Evolutionary conservation across 2,797 vertebrate species (phyloP).

Genomic region (Channa striata): DNA sequence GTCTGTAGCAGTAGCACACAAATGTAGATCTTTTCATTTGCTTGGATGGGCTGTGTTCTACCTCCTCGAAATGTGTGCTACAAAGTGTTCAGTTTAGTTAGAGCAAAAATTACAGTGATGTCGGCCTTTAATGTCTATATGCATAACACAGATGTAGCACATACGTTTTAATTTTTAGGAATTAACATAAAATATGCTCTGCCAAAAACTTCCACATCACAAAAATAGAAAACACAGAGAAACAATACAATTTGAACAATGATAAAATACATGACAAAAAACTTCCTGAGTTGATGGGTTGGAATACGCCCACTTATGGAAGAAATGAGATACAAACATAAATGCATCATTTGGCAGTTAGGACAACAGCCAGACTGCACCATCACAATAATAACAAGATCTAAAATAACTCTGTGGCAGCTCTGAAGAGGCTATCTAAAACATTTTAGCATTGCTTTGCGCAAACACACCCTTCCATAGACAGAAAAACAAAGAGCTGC

Average conservation of each 20-base stretch:
- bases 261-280: conserved; percentile 65
- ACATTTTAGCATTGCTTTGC: conserved; percentile 78
- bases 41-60: not conserved
- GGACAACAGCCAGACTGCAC: conserved; percentile 71
- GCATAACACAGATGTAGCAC: not conserved
- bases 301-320: conserved; percentile 70
- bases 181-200: conserved; percentile 19
- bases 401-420: conserved; percentile 78
- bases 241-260: conserved; percentile 70
- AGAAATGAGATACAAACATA: conserved; percentile 66
- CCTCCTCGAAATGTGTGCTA: not conserved
- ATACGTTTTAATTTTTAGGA: not conserved
- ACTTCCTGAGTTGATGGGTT: conserved; percentile 70
- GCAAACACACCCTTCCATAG: conserved; percentile 77
- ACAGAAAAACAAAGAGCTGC: conserved; percentile 79
- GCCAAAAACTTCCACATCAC: conserved; percentile 43
- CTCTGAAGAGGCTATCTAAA: conserved; percentile 77
- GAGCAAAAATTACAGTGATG: not conserved
- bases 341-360: conserved; percentile 74
- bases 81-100: conserved; percentile 5
- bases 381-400: conserved; percentile 78
- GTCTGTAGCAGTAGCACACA: conserved; percentile 39
- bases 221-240: conserved; percentile 47
- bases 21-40: conserved; percentile 28
- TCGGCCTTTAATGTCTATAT: not conserved